These are phyloP conservation scores for Falco rusticolus DNA, from an alignment of 2,797 vertebrate species.

Conservation along the genomic window DNA sequence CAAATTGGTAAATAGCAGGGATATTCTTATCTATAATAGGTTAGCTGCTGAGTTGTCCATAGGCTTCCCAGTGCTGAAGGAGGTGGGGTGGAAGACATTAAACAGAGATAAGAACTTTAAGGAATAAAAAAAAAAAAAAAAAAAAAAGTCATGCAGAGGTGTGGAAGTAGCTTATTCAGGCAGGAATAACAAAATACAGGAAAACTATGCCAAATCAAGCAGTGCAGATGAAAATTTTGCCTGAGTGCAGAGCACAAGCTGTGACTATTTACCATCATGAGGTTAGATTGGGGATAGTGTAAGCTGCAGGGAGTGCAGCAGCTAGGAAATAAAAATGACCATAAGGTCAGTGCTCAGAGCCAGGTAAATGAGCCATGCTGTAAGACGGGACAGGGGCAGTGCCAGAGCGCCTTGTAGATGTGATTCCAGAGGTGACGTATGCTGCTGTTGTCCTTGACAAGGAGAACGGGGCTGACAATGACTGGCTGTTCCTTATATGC, in stretches of 20 bases:
- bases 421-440: background rate
- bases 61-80: background rate
- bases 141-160: background rate
- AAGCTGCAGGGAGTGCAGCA: conserved; percentile 13
- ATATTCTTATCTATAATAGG: background rate
- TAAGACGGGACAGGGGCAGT: background rate
- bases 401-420: background rate
- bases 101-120: background rate
- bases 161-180: background rate
- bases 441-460: background rate
- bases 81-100: background rate
- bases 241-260: background rate
- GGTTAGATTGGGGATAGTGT: background rate
- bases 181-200: background rate
- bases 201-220: background rate
- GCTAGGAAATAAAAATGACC: background rate
- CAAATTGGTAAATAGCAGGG: background rate
- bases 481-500: background rate
- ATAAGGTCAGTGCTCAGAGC: background rate
- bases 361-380: background rate
- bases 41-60: background rate
- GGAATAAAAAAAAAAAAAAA: background rate
- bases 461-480: background rate
- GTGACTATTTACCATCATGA: background rate
- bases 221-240: background rate